Evolutionary conservation across 1,140 invertebrate genomes (phyloP).

Genomic region (Formica exsecta): DNA sequence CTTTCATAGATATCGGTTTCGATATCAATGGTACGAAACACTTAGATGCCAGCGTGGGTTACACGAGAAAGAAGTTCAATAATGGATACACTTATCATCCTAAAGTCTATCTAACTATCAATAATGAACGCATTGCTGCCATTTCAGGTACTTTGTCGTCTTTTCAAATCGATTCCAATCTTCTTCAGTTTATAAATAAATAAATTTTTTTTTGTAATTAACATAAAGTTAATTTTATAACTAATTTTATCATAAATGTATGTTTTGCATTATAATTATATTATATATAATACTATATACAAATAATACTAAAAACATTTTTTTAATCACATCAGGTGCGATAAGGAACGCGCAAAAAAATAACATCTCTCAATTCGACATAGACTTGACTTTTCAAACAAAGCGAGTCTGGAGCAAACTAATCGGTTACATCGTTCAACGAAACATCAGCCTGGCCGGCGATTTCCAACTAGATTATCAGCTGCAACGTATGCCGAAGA

Average conservation of each 20-base stretch:
- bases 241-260: background rate
- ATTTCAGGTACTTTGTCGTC: constrained; percentile 87
- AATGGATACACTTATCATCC: constrained; percentile 90
- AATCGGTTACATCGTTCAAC: constrained; percentile 89
- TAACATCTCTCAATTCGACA: constrained; percentile 90
- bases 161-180: background rate
- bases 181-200: background rate
- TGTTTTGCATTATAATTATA: background rate
- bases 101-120: constrained; percentile 89
- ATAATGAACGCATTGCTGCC: constrained; percentile 89
- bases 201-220: constrained; percentile 5
- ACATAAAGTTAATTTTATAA: background rate
- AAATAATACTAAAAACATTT: background rate
- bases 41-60: constrained; percentile 88
- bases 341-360: constrained; percentile 88
- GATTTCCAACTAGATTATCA: constrained; percentile 90
- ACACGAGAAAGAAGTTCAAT: constrained; percentile 86
- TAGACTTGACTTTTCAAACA: constrained; percentile 90
- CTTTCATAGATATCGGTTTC: constrained; percentile 89
- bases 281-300: background rate
- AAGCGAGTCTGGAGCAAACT: constrained; percentile 89
- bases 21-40: constrained; percentile 91
- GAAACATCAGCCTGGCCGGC: constrained; percentile 86
- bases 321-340: constrained; percentile 73
- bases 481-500: constrained; percentile 88